phyloP scores from a whole-genome alignment of 2,888 invertebrate species.

The Athalia circularis region DNA sequence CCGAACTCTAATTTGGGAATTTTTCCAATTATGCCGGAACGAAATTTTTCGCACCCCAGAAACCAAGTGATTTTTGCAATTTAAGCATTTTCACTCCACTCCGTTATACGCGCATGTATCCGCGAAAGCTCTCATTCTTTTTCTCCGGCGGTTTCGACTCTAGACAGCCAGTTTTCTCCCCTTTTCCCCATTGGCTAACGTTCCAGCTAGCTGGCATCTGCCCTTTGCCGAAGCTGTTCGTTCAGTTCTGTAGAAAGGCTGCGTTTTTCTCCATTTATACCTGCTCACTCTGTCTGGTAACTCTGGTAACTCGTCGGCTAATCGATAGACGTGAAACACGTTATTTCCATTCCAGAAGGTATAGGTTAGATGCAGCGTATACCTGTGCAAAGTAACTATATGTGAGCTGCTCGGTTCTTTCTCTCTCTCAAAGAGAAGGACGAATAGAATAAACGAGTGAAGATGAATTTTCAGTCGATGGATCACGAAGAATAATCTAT shows the following conservation, averaged over 20 bases:
- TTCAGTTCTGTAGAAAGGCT: slow-evolving; percentile 38
- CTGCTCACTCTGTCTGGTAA: slow-evolving; percentile 34
- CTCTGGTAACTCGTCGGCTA: slow-evolving; percentile 43
- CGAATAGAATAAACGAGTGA: no score
- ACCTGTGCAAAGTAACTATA: background rate
- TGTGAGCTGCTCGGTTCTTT: background rate
- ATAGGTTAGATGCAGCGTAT: background rate
- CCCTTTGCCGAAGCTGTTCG: slow-evolving; percentile 26
- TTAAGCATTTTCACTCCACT: no score
- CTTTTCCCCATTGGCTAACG: background rate
- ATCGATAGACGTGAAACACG: slow-evolving; percentile 43
- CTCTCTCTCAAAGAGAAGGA: no score
- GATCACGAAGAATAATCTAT: no score
- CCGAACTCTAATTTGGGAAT: no score
- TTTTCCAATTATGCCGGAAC: no score
- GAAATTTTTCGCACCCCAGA: no score
- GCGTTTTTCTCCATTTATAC: slow-evolving; percentile 43
- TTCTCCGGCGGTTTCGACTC: background rate
- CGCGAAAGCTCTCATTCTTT: background rate
- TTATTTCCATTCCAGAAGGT: slow-evolving; percentile 39
- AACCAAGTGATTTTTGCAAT: no score
- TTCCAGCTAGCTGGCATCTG: background rate
- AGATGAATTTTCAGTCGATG: no score
- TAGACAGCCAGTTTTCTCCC: background rate
- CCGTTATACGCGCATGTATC: background rate